These are phyloP conservation scores for Thaumetopoea pityocampa DNA, from an alignment of 1,140 invertebrate species.

Conservation along the genomic window DNA sequence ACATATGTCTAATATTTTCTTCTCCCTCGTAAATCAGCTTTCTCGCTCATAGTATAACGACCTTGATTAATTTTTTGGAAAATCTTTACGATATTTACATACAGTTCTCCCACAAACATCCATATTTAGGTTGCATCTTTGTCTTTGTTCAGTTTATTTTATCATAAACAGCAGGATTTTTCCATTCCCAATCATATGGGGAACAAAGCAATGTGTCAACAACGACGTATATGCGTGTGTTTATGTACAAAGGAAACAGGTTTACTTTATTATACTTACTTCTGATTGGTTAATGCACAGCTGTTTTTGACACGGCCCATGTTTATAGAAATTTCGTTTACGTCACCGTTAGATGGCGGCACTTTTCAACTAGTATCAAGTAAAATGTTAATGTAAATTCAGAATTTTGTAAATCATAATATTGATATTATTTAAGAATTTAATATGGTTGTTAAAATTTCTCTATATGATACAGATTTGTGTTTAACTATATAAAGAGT, in stretches of 20 bases:
- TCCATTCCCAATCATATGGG: slow-evolving; percentile 53
- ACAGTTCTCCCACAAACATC: neutral
- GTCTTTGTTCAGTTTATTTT: neutral
- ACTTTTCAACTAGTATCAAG: slow-evolving; percentile 43
- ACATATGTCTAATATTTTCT: slow-evolving; percentile 30
- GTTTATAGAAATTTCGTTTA: slow-evolving; percentile 20
- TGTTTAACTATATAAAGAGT: neutral
- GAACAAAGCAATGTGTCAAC: slow-evolving; percentile 61
- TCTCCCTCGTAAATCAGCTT: slow-evolving; percentile 31
- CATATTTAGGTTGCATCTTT: neutral
- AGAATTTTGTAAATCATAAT: neutral
- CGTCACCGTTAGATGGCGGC: slow-evolving; percentile 45
- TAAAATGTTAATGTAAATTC: slow-evolving; percentile 3
- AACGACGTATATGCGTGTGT: slow-evolving; percentile 34
- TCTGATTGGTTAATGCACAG: slow-evolving; percentile 57
- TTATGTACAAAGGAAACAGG: slow-evolving; percentile 30
- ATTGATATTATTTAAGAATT: too few relatives aligned
- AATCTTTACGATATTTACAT: slow-evolving; percentile 3
- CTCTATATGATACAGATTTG: too few relatives aligned
- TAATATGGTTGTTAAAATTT: too few relatives aligned
- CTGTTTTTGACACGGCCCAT: slow-evolving; percentile 60
- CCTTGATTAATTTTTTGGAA: slow-evolving; percentile 35
- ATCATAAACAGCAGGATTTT: slow-evolving; percentile 12
- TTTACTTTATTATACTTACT: slow-evolving; percentile 39
- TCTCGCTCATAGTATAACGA: slow-evolving; percentile 41